phyloP scores from a whole-genome alignment of 2,888 invertebrate genomes.

The Arenicola marina region DNA sequence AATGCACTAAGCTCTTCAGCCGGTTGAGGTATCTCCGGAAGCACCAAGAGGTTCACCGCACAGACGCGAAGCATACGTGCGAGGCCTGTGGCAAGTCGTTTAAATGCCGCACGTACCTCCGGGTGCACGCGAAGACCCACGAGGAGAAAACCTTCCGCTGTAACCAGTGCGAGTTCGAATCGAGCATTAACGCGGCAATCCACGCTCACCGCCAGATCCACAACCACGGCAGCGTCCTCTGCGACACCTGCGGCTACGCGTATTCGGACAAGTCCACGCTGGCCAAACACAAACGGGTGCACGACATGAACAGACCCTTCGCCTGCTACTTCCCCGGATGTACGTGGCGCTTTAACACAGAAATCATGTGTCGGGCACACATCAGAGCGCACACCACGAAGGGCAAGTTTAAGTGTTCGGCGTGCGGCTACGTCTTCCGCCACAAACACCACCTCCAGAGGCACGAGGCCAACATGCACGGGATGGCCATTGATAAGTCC shows the following conservation, averaged over 20 bases:
- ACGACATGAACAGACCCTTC: constrained; percentile 49
- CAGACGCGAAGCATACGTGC: constrained; percentile 45
- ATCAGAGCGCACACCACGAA: constrained; percentile 45
- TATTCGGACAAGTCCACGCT: constrained; percentile 54
- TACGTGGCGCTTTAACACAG: constrained; percentile 54
- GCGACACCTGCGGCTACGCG: constrained; percentile 54
- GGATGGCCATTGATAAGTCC: constrained; percentile 29
- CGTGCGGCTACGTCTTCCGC: constrained; percentile 51
- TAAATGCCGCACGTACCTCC: constrained; percentile 46
- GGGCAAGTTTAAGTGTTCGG: constrained; percentile 47
- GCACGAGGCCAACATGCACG: constrained; percentile 48
- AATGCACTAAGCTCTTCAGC: constrained; percentile 49
- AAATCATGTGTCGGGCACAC: constrained; percentile 52
- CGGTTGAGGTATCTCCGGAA: constrained; percentile 47
- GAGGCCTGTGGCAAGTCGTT: constrained; percentile 52
- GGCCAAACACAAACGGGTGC: constrained; percentile 54
- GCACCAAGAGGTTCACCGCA: constrained; percentile 42
- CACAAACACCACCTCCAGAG: constrained; percentile 56
- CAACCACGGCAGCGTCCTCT: constrained; percentile 48
- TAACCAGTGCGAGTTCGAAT: constrained; percentile 53
- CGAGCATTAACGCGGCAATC: constrained; percentile 46
- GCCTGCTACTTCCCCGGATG: constrained; percentile 51
- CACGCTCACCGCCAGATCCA: constrained; percentile 55
- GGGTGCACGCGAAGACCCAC: constrained; percentile 45
- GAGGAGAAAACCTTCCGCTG: constrained; percentile 41